Conservation (phyloP, 2,113 vertebrate genomes). For the Eudorcas thomsonii region DNA sequence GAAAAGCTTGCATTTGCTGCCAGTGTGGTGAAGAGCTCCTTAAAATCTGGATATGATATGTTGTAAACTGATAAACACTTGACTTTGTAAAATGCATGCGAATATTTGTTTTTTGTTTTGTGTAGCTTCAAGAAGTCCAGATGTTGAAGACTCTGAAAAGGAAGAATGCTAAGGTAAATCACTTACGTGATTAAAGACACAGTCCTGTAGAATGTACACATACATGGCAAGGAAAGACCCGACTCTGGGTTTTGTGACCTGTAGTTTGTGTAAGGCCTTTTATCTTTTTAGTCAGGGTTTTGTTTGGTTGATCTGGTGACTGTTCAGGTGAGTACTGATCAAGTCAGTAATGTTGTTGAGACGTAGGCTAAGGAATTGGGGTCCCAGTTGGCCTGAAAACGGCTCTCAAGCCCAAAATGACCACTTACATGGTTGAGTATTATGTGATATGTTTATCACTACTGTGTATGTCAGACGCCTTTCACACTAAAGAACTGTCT, state of each 20-base stretch:
- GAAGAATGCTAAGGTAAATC: slow-evolving; percentile 88
- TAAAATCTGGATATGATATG: background rate
- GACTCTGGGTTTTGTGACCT: background rate
- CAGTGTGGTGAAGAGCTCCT: background rate
- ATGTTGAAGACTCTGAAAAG: slow-evolving; percentile 82
- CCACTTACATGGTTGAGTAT: background rate
- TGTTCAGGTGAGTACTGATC: background rate
- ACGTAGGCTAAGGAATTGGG: background rate
- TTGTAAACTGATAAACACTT: background rate
- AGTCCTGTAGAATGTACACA: background rate
- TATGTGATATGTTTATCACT: background rate
- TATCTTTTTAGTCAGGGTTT: background rate
- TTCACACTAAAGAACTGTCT: background rate
- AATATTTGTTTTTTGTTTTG: background rate
- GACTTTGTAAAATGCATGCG: background rate
- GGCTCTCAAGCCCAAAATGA: background rate
- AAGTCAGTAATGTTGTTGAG: background rate
- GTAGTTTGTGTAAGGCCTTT: background rate
- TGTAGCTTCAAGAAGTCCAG: slow-evolving; percentile 78
- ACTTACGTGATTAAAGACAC: background rate
- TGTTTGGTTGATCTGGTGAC: background rate
- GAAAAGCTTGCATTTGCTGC: background rate
- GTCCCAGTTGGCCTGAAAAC: background rate
- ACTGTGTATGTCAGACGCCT: background rate
- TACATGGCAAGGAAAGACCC: background rate